phyloP scores from a whole-genome alignment of 2,888 invertebrate species.

The Eristalis intricaria region DNA sequence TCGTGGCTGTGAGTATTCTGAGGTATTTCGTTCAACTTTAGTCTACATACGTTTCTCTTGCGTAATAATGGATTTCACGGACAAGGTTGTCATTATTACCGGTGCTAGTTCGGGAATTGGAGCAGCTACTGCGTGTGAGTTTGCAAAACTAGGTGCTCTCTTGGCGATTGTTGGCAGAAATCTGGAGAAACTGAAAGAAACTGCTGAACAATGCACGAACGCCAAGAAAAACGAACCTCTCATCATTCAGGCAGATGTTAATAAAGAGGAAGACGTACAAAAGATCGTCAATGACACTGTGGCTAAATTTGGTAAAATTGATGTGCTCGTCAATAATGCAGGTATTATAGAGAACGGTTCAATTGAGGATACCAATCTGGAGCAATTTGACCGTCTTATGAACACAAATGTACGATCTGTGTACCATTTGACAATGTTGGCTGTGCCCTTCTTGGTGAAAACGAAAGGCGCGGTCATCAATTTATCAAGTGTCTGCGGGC shows the following conservation, averaged over 20 bases:
- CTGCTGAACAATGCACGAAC: constrained; percentile 83
- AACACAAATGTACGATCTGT: neutral
- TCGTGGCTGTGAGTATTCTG: neutral
- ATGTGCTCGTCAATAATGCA: neutral
- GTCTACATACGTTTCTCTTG: neutral
- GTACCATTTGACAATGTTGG: neutral
- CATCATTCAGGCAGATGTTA: constrained; percentile 85
- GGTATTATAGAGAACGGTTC: neutral
- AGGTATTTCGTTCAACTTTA: neutral
- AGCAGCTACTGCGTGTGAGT: constrained; percentile 85
- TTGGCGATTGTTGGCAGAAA: constrained; percentile 88
- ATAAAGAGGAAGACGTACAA: constrained; percentile 83
- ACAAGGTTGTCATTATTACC: constrained; percentile 83
- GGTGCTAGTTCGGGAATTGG: constrained; percentile 90
- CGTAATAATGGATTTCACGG: constrained; percentile 75
- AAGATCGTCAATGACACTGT: constrained; percentile 80
- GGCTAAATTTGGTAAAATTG: neutral
- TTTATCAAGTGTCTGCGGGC: constrained; percentile 78
- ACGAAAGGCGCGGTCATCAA: neutral
- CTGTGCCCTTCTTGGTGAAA: neutral
- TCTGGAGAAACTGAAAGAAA: constrained; percentile 85
- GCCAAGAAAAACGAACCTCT: constrained; percentile 79
- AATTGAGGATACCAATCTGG: neutral
- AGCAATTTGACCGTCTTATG: neutral
- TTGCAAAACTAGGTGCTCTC: constrained; percentile 85